phyloP scores from a whole-genome alignment of 2,888 invertebrate genomes.

The Torymus texanus region DNA sequence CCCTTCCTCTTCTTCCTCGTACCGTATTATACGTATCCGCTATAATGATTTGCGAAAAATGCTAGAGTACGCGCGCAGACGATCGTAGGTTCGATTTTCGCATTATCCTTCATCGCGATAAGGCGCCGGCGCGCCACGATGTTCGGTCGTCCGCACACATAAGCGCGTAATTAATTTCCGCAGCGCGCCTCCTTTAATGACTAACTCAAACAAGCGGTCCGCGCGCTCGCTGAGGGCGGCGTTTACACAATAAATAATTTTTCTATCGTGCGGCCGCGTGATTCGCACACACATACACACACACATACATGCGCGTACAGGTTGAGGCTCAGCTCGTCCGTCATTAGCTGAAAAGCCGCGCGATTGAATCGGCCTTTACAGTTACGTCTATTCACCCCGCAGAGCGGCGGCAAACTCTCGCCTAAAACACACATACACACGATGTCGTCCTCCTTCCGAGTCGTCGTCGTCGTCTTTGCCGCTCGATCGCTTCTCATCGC shows the following conservation, averaged over 20 bases:
- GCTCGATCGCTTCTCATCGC: too few species aligned
- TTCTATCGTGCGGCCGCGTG: too few species aligned
- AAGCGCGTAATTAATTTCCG: constrained; percentile 47
- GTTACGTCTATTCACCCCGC: constrained; percentile 17
- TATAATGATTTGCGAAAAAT: constrained; percentile 30
- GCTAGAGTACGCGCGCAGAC: neutral
- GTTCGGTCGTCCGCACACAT: too few species aligned
- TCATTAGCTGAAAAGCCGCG: too few species aligned
- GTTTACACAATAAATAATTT: too few species aligned
- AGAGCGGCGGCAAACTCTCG: constrained; percentile 10
- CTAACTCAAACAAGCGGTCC: neutral
- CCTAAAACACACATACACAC: constrained; percentile 7
- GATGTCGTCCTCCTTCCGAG: constrained; percentile 4
- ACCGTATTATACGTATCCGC: neutral
- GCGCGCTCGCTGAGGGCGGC: too few species aligned
- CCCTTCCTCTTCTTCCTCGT: too few species aligned
- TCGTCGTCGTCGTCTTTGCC: neutral
- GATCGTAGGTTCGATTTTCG: constrained; percentile 22
- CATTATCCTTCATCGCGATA: constrained; percentile 24
- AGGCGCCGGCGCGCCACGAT: neutral
- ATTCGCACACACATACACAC: too few species aligned
- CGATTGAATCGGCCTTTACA: neutral
- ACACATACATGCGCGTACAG: too few species aligned
- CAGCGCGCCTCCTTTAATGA: neutral
- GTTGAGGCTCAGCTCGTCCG: too few species aligned